Percentiles rank a stretch among this genome's conserved stretches.
Conservation (phyloP, 2,888 invertebrate genomes). For the Bugulina stolonifera region DNA sequence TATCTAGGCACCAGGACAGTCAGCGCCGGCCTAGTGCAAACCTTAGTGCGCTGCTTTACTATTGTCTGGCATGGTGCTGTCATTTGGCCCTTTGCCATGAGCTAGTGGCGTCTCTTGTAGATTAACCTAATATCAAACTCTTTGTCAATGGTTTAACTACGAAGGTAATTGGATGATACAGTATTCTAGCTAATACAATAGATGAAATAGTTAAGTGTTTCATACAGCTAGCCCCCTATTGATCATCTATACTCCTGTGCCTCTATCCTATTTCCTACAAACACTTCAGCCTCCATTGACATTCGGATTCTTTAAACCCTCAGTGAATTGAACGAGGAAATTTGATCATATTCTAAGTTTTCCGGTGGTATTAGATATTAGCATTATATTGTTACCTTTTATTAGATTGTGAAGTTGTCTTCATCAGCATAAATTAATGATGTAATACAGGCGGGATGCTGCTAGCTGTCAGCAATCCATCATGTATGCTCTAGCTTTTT, state of each 20-base stretch:
- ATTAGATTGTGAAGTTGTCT: too few species aligned
- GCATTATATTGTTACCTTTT: background rate
- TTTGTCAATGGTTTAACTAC: background rate
- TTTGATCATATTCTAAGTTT: background rate
- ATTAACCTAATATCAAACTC: background rate
- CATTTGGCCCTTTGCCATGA: too few species aligned
- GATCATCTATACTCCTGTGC: background rate
- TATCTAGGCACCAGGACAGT: too few species aligned
- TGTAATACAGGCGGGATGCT: too few species aligned
- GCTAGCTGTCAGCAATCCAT: too few species aligned
- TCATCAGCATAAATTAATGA: too few species aligned
- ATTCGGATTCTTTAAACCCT: background rate
- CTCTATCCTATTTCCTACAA: background rate
- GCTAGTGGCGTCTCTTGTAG: background rate
- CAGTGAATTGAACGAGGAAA: background rate
- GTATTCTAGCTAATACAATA: background rate
- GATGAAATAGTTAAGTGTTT: background rate
- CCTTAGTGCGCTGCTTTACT: too few species aligned
- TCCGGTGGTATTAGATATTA: background rate
- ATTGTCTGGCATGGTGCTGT: too few species aligned
- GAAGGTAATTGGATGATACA: background rate
- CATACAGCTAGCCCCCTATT: background rate
- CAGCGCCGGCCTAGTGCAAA: too few species aligned
- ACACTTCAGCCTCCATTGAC: background rate
- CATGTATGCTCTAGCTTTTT: too few species aligned